Conservation (phyloP, 2,797 vertebrate genomes). For the Oceanodroma leucorhoa region DNA sequence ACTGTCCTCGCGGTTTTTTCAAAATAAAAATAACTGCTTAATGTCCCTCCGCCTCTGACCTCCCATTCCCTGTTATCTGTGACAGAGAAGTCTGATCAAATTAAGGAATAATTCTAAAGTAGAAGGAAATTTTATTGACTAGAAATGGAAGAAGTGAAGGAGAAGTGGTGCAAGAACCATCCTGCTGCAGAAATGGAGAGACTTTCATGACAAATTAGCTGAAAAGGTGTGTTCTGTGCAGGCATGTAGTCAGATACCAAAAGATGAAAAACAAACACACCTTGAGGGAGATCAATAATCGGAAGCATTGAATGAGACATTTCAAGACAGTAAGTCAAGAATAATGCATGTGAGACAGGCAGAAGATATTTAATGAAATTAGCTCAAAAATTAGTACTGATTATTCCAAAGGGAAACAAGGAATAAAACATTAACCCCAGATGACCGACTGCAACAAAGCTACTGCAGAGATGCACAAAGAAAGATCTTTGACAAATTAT, state of each 20-base stretch:
- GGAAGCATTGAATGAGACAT: fast-evolving
- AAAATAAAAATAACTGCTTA: not conserved
- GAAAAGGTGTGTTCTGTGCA: not conserved
- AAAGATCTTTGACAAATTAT: not conserved
- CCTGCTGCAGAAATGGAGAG: not conserved
- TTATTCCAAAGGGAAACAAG: not conserved
- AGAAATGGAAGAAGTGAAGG: not conserved
- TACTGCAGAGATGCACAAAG: not conserved
- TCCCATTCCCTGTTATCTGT: not conserved
- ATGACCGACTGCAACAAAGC: not conserved
- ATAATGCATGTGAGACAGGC: not conserved
- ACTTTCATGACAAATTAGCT: fast-evolving
- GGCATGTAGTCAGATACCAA: not conserved
- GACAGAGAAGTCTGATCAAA: not conserved
- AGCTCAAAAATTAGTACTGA: not conserved
- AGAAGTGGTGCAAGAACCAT: not conserved
- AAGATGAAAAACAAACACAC: fast-evolving
- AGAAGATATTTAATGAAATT: not conserved
- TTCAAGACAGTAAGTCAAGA: not conserved
- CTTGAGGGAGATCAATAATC: not conserved
- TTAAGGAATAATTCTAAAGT: not conserved
- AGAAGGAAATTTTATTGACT: not conserved
- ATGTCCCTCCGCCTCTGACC: not conserved
- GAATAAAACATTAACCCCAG: not conserved
- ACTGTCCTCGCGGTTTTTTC: not conserved